Evolutionary conservation across 2,797 vertebrate genomes (phyloP).

Genomic region (Macropodus opercularis): DNA sequence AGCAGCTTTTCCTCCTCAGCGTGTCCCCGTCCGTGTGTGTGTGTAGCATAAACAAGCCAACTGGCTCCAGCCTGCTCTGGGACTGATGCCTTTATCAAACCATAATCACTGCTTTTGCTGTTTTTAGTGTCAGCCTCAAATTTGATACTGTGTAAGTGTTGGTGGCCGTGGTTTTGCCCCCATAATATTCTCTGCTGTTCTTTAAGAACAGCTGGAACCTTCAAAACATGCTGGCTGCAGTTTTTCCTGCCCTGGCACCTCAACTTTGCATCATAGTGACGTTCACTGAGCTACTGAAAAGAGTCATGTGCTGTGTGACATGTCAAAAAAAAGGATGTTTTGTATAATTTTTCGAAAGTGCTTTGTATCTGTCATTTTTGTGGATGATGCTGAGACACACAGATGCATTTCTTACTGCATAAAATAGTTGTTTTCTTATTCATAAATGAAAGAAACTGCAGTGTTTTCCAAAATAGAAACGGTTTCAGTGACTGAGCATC

Average conservation of each 20-base stretch:
- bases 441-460: neutral
- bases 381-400: neutral
- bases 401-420: neutral
- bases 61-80: slow-evolving; percentile 60
- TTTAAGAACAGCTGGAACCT: slow-evolving; percentile 53
- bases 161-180: slow-evolving; percentile 43
- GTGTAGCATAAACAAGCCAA: slow-evolving; percentile 25
- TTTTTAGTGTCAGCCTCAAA: slow-evolving; percentile 72
- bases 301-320: slow-evolving; percentile 1
- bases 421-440: slow-evolving; percentile 2
- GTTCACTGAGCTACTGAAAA: slow-evolving; percentile 14
- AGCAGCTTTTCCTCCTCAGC: slow-evolving; percentile 25
- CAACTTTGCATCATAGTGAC: slow-evolving; percentile 32
- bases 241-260: slow-evolving; percentile 29
- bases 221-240: slow-evolving; percentile 10
- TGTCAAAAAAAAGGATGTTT: slow-evolving; percentile 9
- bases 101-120: slow-evolving; percentile 67
- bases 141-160: slow-evolving; percentile 65
- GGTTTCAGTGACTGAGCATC: slow-evolving; percentile 16
- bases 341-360: too few species aligned
- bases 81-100: slow-evolving; percentile 64
- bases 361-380: slow-evolving; percentile 29
- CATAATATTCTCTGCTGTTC: slow-evolving; percentile 50
- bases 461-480: slow-evolving; percentile 41
- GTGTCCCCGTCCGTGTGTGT: slow-evolving; percentile 6